Evolutionary conservation across 2,797 vertebrate genomes (phyloP).

Genomic region (Mus spretus): DNA sequence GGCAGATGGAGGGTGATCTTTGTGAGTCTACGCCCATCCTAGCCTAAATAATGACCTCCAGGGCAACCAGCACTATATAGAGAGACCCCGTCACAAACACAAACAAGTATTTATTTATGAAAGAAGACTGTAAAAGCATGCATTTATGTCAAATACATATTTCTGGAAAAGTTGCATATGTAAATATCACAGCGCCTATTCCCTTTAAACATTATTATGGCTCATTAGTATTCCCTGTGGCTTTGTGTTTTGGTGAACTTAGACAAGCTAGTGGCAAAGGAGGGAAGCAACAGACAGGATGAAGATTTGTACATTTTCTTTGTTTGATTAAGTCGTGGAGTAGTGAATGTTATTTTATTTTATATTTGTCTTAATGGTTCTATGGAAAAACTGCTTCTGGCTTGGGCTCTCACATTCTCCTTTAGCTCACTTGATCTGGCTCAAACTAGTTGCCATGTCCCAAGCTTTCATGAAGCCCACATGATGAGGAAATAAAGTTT

Average conservation of each 20-base stretch:
- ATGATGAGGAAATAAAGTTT: neutral
- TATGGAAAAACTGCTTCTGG: neutral
- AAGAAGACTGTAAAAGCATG: neutral
- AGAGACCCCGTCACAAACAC: neutral
- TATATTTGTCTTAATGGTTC: neutral
- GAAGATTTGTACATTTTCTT: neutral
- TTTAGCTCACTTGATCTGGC: neutral
- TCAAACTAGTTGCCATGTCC: neutral
- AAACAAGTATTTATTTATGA: neutral
- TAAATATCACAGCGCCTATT: neutral
- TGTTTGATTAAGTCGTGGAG: neutral
- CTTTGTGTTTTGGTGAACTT: slow-evolving; percentile 59
- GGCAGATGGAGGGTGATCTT: neutral
- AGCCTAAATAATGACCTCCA: neutral
- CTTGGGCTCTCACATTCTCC: neutral
- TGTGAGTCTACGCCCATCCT: neutral
- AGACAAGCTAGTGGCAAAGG: neutral
- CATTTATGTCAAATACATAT: neutral
- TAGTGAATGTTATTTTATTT: slow-evolving; percentile 8
- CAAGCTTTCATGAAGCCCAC: neutral
- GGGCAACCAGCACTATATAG: neutral
- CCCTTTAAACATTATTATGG: neutral
- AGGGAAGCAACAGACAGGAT: neutral
- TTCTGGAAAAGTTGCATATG: neutral
- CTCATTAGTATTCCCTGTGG: neutral